These are phyloP conservation scores for Trachythela sp. DNA, from an alignment of 64 coral and sea anemone genomes.

Conservation along the genomic window DNA sequence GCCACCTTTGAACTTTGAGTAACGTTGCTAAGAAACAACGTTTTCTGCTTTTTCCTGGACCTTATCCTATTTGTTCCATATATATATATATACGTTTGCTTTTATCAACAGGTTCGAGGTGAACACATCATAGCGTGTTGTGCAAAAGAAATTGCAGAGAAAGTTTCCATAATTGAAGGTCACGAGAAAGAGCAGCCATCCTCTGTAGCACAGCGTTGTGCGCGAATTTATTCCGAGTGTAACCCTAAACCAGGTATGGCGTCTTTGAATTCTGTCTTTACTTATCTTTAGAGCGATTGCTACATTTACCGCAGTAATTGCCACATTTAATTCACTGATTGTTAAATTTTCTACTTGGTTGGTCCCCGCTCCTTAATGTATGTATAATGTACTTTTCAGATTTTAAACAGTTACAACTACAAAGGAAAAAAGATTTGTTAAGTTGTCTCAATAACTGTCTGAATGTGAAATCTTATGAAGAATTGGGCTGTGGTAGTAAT, in stretches of 20 bases:
- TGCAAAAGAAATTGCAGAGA: slow-evolving; percentile 81
- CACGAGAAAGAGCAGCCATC: slow-evolving; percentile 72
- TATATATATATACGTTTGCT: no score
- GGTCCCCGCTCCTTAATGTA: no score
- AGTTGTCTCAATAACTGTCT: slow-evolving; percentile 30
- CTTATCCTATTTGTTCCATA: no score
- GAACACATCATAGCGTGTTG: slow-evolving; percentile 90
- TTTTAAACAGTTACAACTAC: slow-evolving; percentile 54
- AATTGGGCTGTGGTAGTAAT: slow-evolving; percentile 44
- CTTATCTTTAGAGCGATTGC: not conserved
- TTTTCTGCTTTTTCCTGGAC: no score
- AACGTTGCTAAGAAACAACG: no score
- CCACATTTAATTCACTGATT: not conserved
- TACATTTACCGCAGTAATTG: no score
- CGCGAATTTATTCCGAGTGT: slow-evolving; percentile 91
- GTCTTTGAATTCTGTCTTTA: not conserved
- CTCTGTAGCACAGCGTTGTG: slow-evolving; percentile 67
- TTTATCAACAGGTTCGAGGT: slow-evolving; percentile 60
- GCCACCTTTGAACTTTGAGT: no score
- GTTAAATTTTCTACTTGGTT: not conserved
- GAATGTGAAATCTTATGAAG: slow-evolving; percentile 52
- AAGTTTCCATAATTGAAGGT: slow-evolving; percentile 90
- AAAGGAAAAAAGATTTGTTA: slow-evolving; percentile 60
- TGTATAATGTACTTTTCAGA: slow-evolving; percentile 27
- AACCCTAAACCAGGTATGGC: slow-evolving; percentile 80